phyloP scores from a whole-genome alignment of 2,888 invertebrate species.

The Hirtodrosophila trivittata region DNA sequence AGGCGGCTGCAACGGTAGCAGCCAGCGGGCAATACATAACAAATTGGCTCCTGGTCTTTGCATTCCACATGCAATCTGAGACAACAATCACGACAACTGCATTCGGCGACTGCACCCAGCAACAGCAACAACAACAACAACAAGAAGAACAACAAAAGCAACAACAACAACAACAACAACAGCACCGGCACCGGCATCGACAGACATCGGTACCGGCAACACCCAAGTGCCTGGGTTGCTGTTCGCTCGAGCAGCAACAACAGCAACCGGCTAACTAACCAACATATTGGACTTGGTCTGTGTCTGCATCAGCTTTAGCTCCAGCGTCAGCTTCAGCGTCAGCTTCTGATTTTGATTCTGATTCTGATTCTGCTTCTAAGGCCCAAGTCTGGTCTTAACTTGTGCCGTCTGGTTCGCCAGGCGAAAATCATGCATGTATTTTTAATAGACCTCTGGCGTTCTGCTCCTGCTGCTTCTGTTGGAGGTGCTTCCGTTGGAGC shows the following conservation, averaged over 20 bases:
- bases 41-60: conserved; percentile 83
- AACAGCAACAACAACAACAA: conserved; percentile 13
- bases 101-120: conserved; percentile 63
- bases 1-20: conserved; percentile 69
- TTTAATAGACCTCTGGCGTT: conserved; percentile 67
- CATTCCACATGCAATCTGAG: conserved; percentile 80
- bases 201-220: conserved; percentile 57
- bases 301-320: conserved; percentile 26
- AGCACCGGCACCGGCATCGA: conserved; percentile 23
- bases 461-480: conserved; percentile 9
- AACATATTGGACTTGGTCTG: conserved; percentile 57
- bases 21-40: conserved; percentile 71
- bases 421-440: conserved; percentile 59
- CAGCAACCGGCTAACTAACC: conserved; percentile 52
- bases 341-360: conserved; percentile 17
- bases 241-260: conserved; percentile 44
- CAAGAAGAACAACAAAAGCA: conserved; percentile 14
- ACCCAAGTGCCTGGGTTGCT: conserved; percentile 53
- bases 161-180: conserved; percentile 20
- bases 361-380: conserved; percentile 17
- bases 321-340: conserved; percentile 15
- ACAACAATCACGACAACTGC: conserved; percentile 78
- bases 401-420: conserved; percentile 56
- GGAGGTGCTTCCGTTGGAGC: background rate
- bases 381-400: conserved; percentile 49